These are phyloP conservation scores for Hylyphantes graminicola DNA, from an alignment of 1,140 invertebrate species.

Conservation along the genomic window DNA sequence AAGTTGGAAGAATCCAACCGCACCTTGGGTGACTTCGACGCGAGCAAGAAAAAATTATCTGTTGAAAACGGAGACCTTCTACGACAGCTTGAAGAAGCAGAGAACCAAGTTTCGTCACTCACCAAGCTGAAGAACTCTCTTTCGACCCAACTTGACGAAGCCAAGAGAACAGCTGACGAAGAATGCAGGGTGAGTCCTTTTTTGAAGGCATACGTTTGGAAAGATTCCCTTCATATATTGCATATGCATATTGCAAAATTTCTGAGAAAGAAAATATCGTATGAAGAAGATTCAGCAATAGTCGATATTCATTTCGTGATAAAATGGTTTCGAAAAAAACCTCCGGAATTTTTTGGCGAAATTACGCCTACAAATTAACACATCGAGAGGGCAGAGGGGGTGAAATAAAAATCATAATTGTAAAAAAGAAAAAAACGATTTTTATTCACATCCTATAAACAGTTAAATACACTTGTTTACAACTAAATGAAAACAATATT, in stretches of 20 bases:
- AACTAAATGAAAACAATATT: too few relatives aligned
- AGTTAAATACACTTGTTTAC: too few relatives aligned
- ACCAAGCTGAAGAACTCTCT: slow-evolving; percentile 97
- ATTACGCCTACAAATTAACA: too few relatives aligned
- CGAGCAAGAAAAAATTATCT: slow-evolving; percentile 95
- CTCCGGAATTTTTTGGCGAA: too few relatives aligned
- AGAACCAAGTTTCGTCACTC: slow-evolving; percentile 94
- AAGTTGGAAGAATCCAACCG: slow-evolving; percentile 97
- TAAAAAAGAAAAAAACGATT: too few relatives aligned
- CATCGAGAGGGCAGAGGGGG: too few relatives aligned
- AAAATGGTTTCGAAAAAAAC: too few relatives aligned
- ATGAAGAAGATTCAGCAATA: too few relatives aligned
- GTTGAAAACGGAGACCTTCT: slow-evolving; percentile 96
- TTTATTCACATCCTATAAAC: too few relatives aligned
- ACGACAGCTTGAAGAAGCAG: slow-evolving; percentile 95
- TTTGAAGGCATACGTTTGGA: slow-evolving; percentile 9
- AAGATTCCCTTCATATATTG: background rate
- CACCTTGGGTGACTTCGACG: slow-evolving; percentile 93
- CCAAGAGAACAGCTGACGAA: slow-evolving; percentile 96
- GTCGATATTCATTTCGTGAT: too few relatives aligned
- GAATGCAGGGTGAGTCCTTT: slow-evolving; percentile 78
- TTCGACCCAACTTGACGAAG: slow-evolving; percentile 95
- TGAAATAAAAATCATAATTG: too few relatives aligned
- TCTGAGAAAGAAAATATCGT: too few relatives aligned
- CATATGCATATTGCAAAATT: background rate